Base-by-base conservation (phyloP, 1,140 invertebrate genomes). In the Ganaspis sp. region DNA sequence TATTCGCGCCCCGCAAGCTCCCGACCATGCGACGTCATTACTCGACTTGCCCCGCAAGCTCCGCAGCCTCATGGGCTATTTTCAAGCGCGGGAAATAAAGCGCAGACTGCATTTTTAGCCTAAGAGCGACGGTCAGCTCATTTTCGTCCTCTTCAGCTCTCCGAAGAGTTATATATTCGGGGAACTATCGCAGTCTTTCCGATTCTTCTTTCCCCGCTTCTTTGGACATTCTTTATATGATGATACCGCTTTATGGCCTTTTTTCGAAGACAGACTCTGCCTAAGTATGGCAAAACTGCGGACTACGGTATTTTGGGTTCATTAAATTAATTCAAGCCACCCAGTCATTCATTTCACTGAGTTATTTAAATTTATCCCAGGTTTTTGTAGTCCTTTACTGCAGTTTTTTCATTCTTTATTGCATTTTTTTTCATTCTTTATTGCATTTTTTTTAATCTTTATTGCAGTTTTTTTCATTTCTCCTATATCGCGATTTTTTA, bases 81-180 rank as follows among this genome's bases (percentile, higher is more conserved):
- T 89, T 86, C 82, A 89, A 89, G 86, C 86, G 81, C 85, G 87
- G 86, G 83, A 89, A 90, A 90, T 90, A 89, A 89, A 90, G 85
- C 83, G 84, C 84, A 87, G 83, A 85, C 84, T 87, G 87, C 86
- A 88, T 88, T 89, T 88, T 88, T 88, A 88, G 85, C 83, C 84
- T 85, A 88, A 88, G 84, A 85, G 83, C 85, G 83, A 88, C 86
- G 85, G 86, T 87, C 87, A 89, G 85, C 87, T 88, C 84, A 85
- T 88, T 88, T 87, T 87, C 84, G 85, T 85, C 85, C 79, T 78
- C 83, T 78, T 72, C 53, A 80, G 76, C 77, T 77, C 72, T 79
- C 76, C 72, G 79, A 77, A 73, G 75, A 70, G 77, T 77, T 76
- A 81, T 79, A 76, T 78, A 81, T 83, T 80, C 78, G 78, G 73